These are phyloP conservation scores for Drosophila erecta DNA, from an alignment of 1,140 invertebrate species.

Conservation along the genomic window DNA sequence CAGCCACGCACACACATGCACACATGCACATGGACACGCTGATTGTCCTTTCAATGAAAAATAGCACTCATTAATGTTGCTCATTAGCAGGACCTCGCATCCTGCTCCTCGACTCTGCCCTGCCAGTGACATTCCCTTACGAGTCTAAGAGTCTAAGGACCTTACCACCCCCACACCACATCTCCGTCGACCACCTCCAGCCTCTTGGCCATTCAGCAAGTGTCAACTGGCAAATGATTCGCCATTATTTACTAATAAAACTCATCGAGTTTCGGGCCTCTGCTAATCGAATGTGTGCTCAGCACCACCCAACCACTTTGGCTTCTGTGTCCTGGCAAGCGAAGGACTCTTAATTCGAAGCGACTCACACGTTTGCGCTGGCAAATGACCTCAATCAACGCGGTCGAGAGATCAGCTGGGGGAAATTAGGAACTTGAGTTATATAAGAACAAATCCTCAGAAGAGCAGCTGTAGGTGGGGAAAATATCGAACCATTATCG, in stretches of 20 bases:
- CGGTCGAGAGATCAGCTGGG: background rate
- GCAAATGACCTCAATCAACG: conserved; percentile 73
- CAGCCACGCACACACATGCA: conserved; percentile 10
- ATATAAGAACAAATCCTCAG: background rate
- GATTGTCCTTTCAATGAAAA: conserved; percentile 80
- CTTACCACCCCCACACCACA: background rate
- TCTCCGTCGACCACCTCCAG: background rate
- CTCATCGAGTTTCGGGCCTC: conserved; percentile 71
- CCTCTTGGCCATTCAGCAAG: conserved; percentile 58
- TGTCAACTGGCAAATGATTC: conserved; percentile 84
- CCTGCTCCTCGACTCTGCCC: conserved; percentile 20
- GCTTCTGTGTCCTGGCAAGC: conserved; percentile 7
- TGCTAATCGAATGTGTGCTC: conserved; percentile 68
- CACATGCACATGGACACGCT: conserved; percentile 29
- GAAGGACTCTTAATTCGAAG: conserved; percentile 63
- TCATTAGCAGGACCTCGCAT: conserved; percentile 66
- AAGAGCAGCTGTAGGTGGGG: background rate
- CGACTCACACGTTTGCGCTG: conserved; percentile 64
- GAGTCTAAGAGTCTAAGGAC: conserved; percentile 7
- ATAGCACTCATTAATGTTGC: conserved; percentile 81
- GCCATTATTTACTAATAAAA: conserved; percentile 84
- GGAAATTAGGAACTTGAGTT: background rate
- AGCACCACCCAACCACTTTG: background rate
- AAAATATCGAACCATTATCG: background rate
- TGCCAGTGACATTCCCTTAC: conserved; percentile 31